These are phyloP conservation scores for Nannobrachium achirus DNA, from an alignment of 2,113 vertebrate species.

Conservation along the genomic window DNA sequence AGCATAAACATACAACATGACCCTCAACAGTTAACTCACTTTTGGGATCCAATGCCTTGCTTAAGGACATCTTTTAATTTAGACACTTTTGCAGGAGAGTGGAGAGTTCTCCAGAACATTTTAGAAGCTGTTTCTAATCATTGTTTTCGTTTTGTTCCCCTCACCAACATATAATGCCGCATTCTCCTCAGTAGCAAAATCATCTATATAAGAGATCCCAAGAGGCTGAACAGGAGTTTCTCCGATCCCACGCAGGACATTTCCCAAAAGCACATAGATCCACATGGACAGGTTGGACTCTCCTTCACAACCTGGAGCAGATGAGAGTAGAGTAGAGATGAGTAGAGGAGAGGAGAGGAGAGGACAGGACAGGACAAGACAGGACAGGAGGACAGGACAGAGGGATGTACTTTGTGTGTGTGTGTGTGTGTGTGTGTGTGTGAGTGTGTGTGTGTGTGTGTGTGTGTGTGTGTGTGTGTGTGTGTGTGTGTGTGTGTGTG, in stretches of 20 bases:
- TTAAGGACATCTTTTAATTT: no score
- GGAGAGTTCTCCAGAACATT: no score
- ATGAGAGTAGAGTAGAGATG: neutral
- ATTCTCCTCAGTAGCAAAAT: slow-evolving; percentile 89
- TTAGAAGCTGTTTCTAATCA: no score
- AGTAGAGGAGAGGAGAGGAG: slow-evolving; percentile 1
- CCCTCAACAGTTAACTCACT: no score
- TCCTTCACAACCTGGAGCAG: slow-evolving; percentile 80
- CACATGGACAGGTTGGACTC: slow-evolving; percentile 87
- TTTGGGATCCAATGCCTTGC: no score
- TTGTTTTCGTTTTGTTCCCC: neutral
- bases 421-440: neutral
- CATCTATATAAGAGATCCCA: slow-evolving; percentile 91
- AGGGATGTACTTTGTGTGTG: neutral
- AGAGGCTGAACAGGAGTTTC: slow-evolving; percentile 91
- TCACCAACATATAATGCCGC: slow-evolving; percentile 93
- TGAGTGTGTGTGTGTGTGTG: neutral
- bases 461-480: slow-evolving; percentile 8
- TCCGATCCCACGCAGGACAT: slow-evolving; percentile 89
- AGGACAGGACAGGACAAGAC: no score
- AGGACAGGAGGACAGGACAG: neutral
- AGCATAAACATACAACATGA: no score
- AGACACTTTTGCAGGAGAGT: no score
- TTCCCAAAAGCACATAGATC: slow-evolving; percentile 89
- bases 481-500: neutral